phyloP scores from a whole-genome alignment of 2,888 invertebrate species.

The Ametastegia equiseti region DNA sequence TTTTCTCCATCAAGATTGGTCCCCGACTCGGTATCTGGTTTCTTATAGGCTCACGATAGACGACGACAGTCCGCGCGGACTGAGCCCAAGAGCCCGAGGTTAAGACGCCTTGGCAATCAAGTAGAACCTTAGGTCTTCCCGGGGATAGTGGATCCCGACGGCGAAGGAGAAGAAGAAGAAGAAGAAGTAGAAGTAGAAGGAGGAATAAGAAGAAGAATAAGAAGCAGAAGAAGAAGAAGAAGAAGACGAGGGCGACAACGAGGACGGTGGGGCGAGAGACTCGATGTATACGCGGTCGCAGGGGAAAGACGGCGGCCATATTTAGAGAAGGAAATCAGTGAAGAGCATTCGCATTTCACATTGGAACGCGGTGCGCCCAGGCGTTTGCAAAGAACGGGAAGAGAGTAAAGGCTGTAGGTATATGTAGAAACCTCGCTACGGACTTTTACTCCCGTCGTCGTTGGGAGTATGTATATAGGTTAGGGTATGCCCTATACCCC shows the following conservation, averaged over 20 bases:
- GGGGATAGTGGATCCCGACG: constrained; percentile 58
- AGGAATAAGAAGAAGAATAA: too few relatives aligned
- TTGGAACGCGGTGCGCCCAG: constrained; percentile 28
- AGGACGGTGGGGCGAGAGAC: constrained; percentile 47
- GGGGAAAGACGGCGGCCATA: constrained; percentile 67
- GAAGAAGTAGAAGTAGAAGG: constrained; percentile 45
- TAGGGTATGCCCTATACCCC: neutral
- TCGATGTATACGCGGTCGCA: constrained; percentile 45
- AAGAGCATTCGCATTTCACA: constrained; percentile 70
- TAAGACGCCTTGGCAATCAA: constrained; percentile 76
- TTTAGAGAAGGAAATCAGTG: constrained; percentile 75
- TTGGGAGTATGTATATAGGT: too few relatives aligned
- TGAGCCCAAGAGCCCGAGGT: constrained; percentile 66
- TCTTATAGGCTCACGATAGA: constrained; percentile 63
- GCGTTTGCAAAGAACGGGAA: constrained; percentile 35
- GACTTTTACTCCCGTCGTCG: constrained; percentile 22
- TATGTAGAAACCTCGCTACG: constrained; percentile 23
- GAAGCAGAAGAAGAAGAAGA: constrained; percentile 48
- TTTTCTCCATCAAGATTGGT: constrained; percentile 66
- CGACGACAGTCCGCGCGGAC: constrained; percentile 68
- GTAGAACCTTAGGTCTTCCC: constrained; percentile 73
- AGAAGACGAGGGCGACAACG: constrained; percentile 33
- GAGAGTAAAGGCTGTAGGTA: neutral
- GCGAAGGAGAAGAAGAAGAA: constrained; percentile 48
- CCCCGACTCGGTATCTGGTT: constrained; percentile 46